Conservation (phyloP, 2,888 invertebrate species). For the Girardia tigrina region DNA sequence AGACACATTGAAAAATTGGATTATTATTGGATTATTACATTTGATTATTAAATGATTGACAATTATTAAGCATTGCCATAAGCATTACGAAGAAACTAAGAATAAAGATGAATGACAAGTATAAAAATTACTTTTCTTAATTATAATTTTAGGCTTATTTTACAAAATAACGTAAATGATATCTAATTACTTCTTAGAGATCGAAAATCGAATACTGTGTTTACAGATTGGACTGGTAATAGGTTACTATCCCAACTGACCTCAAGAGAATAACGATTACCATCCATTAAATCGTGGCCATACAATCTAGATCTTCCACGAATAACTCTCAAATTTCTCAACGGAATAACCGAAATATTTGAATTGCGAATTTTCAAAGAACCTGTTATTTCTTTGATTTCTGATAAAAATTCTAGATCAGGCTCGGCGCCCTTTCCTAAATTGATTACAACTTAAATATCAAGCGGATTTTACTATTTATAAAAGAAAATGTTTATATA, state of each 20-base stretch:
- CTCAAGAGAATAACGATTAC: not conserved
- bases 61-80: too few relatives aligned
- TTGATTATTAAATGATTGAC: too few relatives aligned
- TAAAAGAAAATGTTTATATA: too few relatives aligned
- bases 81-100: too few relatives aligned
- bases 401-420: constrained; percentile 7
- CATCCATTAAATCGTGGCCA: not conserved
- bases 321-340: not conserved
- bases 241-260: not conserved
- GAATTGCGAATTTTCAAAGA: not conserved
- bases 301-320: not conserved
- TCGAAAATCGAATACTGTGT: not conserved
- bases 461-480: too few relatives aligned
- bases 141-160: too few relatives aligned
- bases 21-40: too few relatives aligned
- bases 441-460: too few relatives aligned
- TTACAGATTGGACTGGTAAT: not conserved
- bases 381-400: not conserved
- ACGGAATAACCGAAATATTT: not conserved
- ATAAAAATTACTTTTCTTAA: too few relatives aligned
- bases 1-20: too few relatives aligned
- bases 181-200: constrained; percentile 2
- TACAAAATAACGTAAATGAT: too few relatives aligned
- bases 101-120: too few relatives aligned
- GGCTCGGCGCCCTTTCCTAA: not conserved